Evolutionary conservation across 1,140 invertebrate genomes (phyloP).

Genomic region (Apis cerana): DNA sequence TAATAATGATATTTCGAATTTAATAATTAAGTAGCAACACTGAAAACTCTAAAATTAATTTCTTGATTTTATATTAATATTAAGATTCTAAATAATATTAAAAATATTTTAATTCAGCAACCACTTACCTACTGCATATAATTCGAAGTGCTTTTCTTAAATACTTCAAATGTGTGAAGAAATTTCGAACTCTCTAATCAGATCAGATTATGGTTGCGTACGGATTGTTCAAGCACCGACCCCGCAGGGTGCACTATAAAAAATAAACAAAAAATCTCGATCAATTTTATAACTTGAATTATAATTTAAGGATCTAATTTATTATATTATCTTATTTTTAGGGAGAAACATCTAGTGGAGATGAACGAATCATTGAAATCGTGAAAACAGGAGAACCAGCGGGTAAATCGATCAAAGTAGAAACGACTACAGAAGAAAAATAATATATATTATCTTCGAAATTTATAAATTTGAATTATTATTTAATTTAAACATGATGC

Average conservation of each 20-base stretch:
- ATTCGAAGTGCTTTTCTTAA: conserved; percentile 57
- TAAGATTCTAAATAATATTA: conserved; percentile 6
- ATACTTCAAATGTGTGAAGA: conserved; percentile 54
- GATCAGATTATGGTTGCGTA: conserved; percentile 68
- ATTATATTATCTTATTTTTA: conserved; percentile 62
- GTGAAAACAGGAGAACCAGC: conserved; percentile 76
- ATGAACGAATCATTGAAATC: conserved; percentile 78
- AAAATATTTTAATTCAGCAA: conserved; percentile 31
- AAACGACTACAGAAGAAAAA: conserved; percentile 43
- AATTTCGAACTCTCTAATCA: conserved; percentile 64
- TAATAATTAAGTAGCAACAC: conserved; percentile 38
- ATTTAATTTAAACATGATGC: neutral
- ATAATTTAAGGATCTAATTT: neutral
- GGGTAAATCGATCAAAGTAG: conserved; percentile 62
- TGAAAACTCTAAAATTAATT: conserved; percentile 4
- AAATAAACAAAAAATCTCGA: conserved; percentile 67
- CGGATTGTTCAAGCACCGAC: conserved; percentile 74
- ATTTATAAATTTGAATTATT: conserved; percentile 1
- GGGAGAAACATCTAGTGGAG: conserved; percentile 61
- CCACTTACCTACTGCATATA: conserved; percentile 65
- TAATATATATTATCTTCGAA: neutral
- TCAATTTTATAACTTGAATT: conserved; percentile 7
- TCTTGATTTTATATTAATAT: neutral
- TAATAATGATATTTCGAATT: neutral
- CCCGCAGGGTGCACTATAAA: conserved; percentile 77